Evolutionary conservation across 2,113 vertebrate genomes (phyloP).

Genomic region (Sorex fumeus): DNA sequence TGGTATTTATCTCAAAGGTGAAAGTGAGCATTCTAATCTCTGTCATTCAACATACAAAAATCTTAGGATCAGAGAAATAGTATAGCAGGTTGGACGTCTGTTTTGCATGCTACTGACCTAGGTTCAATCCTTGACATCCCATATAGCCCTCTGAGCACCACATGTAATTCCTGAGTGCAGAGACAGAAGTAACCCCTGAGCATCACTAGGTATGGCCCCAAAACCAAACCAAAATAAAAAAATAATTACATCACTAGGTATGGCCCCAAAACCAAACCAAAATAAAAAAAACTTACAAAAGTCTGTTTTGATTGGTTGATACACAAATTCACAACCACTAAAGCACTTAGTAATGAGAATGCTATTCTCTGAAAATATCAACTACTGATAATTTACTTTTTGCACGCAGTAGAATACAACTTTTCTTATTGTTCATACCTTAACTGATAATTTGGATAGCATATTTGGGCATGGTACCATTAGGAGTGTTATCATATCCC

Average conservation of each 20-base stretch:
- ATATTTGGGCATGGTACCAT: neutral
- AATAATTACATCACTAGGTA: no score
- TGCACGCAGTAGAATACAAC: neutral
- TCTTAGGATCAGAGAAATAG: no score
- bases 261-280: no score
- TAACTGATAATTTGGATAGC: no score
- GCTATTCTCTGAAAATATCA: constrained; percentile 9
- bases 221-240: no score
- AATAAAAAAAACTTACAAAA: neutral
- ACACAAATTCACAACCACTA: neutral
- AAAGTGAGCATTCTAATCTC: neutral
- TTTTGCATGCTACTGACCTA: no score
- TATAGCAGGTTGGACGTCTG: no score
- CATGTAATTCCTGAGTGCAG: no score
- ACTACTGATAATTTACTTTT: constrained; percentile 4
- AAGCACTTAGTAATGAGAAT: neutral
- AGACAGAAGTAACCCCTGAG: no score
- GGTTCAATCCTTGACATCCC: no score
- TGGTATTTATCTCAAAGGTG: neutral
- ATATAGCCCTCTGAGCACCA: no score
- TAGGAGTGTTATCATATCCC: neutral
- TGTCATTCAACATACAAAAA: neutral
- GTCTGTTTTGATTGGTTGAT: constrained; percentile 49
- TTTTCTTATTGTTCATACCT: neutral
- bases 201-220: no score